These are phyloP conservation scores for Papilio glaucus DNA, from an alignment of 1,140 invertebrate species.

Conservation along the genomic window DNA sequence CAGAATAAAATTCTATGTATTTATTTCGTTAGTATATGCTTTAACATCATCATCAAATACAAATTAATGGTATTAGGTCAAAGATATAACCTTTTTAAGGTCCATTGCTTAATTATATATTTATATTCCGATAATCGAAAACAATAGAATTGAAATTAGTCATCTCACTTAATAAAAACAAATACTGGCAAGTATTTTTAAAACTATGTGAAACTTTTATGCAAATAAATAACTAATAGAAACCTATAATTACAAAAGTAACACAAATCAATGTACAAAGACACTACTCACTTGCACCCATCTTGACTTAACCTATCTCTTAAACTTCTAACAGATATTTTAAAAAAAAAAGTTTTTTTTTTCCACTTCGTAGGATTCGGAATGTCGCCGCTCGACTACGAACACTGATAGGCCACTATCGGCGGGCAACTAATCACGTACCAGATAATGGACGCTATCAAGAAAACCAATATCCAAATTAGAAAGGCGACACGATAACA, in stretches of 20 bases:
- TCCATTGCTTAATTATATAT: too few species aligned
- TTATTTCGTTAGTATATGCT: too few species aligned
- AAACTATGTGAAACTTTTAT: too few species aligned
- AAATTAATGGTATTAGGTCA: too few species aligned
- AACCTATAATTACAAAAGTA: not conserved
- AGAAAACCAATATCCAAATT: slow-evolving; percentile 37
- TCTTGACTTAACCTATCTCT: not conserved
- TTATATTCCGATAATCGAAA: too few species aligned
- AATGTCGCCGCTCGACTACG: not conserved
- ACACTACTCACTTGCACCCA: slow-evolving; percentile 34
- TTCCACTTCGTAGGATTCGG: not conserved
- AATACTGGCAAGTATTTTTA: too few species aligned
- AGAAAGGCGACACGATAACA: slow-evolving; percentile 29
- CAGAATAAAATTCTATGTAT: too few species aligned
- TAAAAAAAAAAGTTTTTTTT: not conserved
- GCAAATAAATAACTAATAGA: not conserved
- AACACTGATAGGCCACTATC: slow-evolving; percentile 28
- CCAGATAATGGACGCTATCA: slow-evolving; percentile 33
- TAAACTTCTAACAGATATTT: not conserved
- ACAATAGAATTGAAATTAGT: too few species aligned
- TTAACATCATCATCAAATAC: too few species aligned
- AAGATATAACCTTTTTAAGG: too few species aligned
- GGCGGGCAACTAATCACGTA: slow-evolving; percentile 29
- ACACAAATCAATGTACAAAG: slow-evolving; percentile 21
- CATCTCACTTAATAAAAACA: too few species aligned